Conservation (phyloP, 2,797 vertebrate genomes). For the Anas bernieri region DNA sequence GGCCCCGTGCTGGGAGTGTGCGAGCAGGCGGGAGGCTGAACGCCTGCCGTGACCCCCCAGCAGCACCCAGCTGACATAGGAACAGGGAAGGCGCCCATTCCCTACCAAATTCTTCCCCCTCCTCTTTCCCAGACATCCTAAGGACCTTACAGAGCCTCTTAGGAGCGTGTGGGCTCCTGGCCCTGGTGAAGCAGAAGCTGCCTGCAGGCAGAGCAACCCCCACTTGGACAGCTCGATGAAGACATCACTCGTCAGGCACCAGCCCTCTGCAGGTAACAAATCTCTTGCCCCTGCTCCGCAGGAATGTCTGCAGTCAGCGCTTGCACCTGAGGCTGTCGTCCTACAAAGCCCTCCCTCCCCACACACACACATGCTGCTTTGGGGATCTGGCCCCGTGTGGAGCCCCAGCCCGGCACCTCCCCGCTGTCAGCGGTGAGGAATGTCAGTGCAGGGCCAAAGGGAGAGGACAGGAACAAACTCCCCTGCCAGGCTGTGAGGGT, state of each 20-base stretch:
- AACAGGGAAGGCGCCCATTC: conserved; percentile 24
- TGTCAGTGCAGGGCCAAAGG: neutral
- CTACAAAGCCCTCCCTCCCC: conserved; percentile 37
- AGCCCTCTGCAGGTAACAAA: conserved; percentile 72
- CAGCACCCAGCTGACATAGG: neutral
- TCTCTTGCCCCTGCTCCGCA: conserved; percentile 61
- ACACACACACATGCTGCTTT: neutral
- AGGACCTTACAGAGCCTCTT: neutral
- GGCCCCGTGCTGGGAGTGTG: neutral
- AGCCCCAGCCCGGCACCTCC: neutral
- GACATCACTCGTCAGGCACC: conserved; percentile 75
- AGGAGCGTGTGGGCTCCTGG: conserved; percentile 38
- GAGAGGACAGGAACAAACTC: neutral
- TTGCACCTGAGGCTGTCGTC: conserved; percentile 77
- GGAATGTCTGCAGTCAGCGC: conserved; percentile 74
- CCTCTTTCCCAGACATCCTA: neutral
- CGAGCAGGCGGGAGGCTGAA: neutral
- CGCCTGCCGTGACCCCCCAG: neutral
- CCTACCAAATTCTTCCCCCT: neutral
- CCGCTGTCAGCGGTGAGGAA: rapidly evolving
- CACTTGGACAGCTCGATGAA: conserved; percentile 76
- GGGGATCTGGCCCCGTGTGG: neutral
- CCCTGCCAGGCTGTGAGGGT: neutral
- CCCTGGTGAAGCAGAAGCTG: conserved; percentile 20
- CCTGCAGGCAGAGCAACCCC: conserved; percentile 60